phyloP scores from a whole-genome alignment of 2,888 invertebrate genomes.

The Hyles lineata region DNA sequence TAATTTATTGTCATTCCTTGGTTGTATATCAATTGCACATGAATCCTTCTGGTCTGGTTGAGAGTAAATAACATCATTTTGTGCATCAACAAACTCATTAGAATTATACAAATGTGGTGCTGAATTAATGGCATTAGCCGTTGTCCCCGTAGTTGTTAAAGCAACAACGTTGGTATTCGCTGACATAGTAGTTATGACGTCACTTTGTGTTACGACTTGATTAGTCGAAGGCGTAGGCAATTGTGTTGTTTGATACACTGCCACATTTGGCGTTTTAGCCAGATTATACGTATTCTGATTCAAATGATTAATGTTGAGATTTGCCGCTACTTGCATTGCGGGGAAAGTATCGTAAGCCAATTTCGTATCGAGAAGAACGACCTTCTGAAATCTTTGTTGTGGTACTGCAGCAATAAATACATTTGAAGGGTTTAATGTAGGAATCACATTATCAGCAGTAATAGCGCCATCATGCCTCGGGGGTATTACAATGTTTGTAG shows the following conservation, averaged over 20 bases:
- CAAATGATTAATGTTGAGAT: not conserved
- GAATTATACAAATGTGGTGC: not conserved
- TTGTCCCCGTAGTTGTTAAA: not conserved
- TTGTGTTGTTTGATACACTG: not conserved
- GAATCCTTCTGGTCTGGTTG: not conserved
- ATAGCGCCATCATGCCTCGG: not conserved
- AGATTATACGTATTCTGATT: constrained; percentile 1
- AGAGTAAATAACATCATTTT: not conserved
- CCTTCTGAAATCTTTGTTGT: constrained; percentile 55
- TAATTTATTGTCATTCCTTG: no score
- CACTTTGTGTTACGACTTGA: not conserved
- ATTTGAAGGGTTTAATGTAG: constrained; percentile 37
- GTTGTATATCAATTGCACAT: not conserved
- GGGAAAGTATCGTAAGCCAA: constrained; percentile 59
- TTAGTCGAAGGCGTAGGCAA: not conserved
- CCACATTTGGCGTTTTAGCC: not conserved
- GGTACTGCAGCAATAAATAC: constrained; percentile 49
- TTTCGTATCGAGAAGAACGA: constrained; percentile 61
- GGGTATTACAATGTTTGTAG: not conserved
- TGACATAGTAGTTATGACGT: not conserved
- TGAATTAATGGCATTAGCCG: not conserved
- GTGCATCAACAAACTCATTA: not conserved
- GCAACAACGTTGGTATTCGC: not conserved
- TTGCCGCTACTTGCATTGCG: constrained; percentile 33
- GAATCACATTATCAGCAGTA: not conserved